Base-by-base conservation (phyloP, 1,140 invertebrate genomes). In the Sitophilus oryzae region DNA sequence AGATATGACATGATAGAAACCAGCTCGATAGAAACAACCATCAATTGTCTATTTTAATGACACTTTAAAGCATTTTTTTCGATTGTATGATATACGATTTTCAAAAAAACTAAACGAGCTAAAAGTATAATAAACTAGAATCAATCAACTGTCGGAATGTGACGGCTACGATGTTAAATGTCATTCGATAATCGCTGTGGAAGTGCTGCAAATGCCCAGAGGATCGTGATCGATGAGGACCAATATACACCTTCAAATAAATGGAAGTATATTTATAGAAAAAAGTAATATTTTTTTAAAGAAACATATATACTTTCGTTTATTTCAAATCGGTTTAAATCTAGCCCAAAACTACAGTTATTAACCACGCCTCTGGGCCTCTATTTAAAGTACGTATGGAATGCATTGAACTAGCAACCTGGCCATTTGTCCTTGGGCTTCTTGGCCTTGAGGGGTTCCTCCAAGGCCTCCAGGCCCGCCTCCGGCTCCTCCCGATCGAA, bases 371-470 rank as follows among this genome's bases (percentile, higher is more conserved):
- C n/a, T n/a, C 25, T 11, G 11, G 16, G 25, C 11, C 25, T 11
- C 25, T 11, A 30, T 30, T 6, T 30, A 30, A 30, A 30, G 5
- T 30, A 30, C 11, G 11, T 11, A 30, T 11, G 5, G 25, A 30
- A 30, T 30, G 25, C 25, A 30, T 5, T 30, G 25, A 30, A 2
- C 37, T 30, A 43, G 59, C 54, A 67, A 69, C 79, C 79, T 81
- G 78, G 77, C 66, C 77, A 77, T 66, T 76, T 81, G 60, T 82
- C 79, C 71, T 79, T 76, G 66, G 80, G 76, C 67, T 81, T 82
- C 74, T 76, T 80, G 59, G 81, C 79, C 67, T 79, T 82, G 61
- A 84, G 75, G 48, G 81, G 82, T 70, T 83, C 81, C 68, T 83
- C 81, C 65, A 83, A 74, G 38, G 80, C 80, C 64, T 82, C 81